Percentiles rank a stretch among this genome's conserved stretches.
Evolutionary conservation across 2,888 invertebrate species (phyloP).

Genomic region (Cephonodes hylas): DNA sequence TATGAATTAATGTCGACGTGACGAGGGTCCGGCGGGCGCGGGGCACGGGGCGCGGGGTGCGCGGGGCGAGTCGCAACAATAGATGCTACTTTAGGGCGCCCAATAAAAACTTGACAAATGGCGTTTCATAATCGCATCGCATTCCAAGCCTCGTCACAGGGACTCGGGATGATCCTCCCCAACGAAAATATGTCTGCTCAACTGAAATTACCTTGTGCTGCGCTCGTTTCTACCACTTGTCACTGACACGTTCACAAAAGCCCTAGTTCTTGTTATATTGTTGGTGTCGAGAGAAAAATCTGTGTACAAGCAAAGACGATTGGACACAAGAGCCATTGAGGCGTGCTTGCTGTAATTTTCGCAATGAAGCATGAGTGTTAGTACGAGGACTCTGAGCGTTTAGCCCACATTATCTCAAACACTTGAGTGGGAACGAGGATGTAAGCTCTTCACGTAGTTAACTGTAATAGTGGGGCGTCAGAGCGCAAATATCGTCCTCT

Average conservation of each 20-base stretch:
- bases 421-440: neutral
- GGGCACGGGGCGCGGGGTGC: constrained; percentile 23
- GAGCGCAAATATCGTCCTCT: neutral
- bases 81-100: constrained; percentile 66
- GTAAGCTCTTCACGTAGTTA: neutral
- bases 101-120: constrained; percentile 82
- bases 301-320: neutral
- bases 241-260: neutral
- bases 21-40: constrained; percentile 59
- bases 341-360: neutral
- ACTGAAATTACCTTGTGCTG: constrained; percentile 40
- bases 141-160: constrained; percentile 72
- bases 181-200: constrained; percentile 55
- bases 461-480: neutral
- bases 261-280: neutral
- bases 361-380: neutral
- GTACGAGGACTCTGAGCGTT: neutral
- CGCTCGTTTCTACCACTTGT: constrained; percentile 4
- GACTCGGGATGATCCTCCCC: constrained; percentile 61
- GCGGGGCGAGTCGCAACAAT: constrained; percentile 57
- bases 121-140: constrained; percentile 78
- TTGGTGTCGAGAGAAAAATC: neutral
- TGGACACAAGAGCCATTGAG: neutral
- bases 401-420: neutral
- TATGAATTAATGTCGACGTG: constrained; percentile 71